phyloP scores from a whole-genome alignment of 1,140 invertebrate genomes.

The Heliconius eleuchia region DNA sequence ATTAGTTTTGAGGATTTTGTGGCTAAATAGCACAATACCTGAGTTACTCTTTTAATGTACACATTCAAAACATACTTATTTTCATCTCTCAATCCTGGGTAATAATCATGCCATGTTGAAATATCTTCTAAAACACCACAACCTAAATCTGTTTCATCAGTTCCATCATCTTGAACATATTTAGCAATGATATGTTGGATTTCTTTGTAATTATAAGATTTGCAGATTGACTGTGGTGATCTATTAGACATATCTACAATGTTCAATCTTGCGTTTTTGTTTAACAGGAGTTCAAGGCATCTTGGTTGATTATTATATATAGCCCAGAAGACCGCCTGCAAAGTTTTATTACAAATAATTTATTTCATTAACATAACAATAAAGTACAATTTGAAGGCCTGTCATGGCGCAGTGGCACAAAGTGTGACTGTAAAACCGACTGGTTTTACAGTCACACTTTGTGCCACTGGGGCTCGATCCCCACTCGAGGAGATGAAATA shows the following conservation, averaged over 20 bases:
- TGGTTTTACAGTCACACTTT: too few relatives aligned
- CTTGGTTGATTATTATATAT: slow-evolving; percentile 75
- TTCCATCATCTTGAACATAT: slow-evolving; percentile 45
- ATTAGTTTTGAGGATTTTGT: too few relatives aligned
- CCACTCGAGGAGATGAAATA: too few relatives aligned
- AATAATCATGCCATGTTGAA: slow-evolving; percentile 64
- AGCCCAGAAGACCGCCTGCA: slow-evolving; percentile 82
- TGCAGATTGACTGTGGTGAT: slow-evolving; percentile 74
- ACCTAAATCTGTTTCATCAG: slow-evolving; percentile 24
- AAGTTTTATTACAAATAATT: slow-evolving; percentile 23
- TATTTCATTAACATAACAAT: background rate
- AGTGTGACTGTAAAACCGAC: too few relatives aligned
- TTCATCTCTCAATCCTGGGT: slow-evolving; percentile 59
- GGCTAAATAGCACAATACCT: too few relatives aligned
- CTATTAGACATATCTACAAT: slow-evolving; percentile 69
- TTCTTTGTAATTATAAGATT: slow-evolving; percentile 70
- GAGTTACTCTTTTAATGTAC: background rate
- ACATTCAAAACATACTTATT: slow-evolving; percentile 41
- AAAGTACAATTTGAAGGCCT: background rate
- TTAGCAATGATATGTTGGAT: slow-evolving; percentile 63
- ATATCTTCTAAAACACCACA: slow-evolving; percentile 12
- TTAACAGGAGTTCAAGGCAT: slow-evolving; percentile 77
- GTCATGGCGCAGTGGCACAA: too few relatives aligned
- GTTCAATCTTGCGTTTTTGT: slow-evolving; percentile 69
- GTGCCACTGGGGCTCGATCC: too few relatives aligned